Base-by-base conservation (phyloP, 2,888 invertebrate genomes). In the Drosophila demipolita region DNA sequence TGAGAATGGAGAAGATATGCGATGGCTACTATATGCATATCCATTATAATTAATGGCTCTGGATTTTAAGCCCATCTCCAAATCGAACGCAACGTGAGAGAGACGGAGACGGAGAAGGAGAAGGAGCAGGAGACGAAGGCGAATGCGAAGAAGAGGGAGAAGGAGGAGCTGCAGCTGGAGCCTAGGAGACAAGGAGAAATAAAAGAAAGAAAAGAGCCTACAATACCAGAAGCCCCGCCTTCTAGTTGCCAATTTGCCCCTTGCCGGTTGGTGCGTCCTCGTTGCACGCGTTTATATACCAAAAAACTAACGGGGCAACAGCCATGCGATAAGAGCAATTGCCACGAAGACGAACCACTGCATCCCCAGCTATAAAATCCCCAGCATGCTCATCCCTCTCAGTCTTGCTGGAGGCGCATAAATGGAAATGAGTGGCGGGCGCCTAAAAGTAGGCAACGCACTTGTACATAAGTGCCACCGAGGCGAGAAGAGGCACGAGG, bases 361-460 rank as follows among this genome's bases (percentile, higher is more conserved):
- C 32, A 48, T 48, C 33, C 33, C 32, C 12, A 23, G 23, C 32
- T 32, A 8, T 33, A 20, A 26, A 11, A 40, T 12, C 57, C 15
- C 4, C 23, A 33, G 20, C 15, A 5, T 5, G 9, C 15, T 8
- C 53, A 11, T 32, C 48, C 9, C 35, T 8, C n/a, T 49, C 3
- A 17, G 36, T 5, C 1, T 35, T n/a, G 68, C 36, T 17, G 20
- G 68, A 76, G 79, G 79, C 79, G 70, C 60, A 73, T 69, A 69
- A 66, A 72, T 71, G 88, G 78, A 80, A 87, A 86, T 86, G 86
- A 83, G 86, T 85, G 83, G 81, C 80, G 72, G 63, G 63, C 80
- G 86, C 86, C 83, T 78, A 82, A 88, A 88, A 86, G 83, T 86
- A 86, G 88, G 88, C 83, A 83, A 73, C 75, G 66, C 71, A 73